Evolutionary conservation across 2,797 vertebrate species (phyloP).

Genomic region (Petrocephalus schoutedeni): DNA sequence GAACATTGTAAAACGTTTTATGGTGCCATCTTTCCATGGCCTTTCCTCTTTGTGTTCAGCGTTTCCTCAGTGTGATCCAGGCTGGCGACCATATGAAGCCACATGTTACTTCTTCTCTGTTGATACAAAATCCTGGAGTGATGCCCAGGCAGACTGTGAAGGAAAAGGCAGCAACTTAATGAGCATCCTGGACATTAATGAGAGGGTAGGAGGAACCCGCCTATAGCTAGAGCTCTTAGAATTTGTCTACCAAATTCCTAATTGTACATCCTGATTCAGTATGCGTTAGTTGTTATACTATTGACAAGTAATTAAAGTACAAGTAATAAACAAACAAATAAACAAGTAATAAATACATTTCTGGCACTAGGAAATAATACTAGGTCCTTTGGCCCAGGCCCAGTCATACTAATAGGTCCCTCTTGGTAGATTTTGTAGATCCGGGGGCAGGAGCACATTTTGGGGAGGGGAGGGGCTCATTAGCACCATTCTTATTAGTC

Average conservation of each 20-base stretch:
- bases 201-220: slow-evolving; percentile 54
- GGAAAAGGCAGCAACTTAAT: slow-evolving; percentile 51
- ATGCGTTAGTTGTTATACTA: not conserved
- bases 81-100: slow-evolving; percentile 59
- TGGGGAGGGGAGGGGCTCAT: not conserved
- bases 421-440: not conserved
- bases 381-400: not conserved
- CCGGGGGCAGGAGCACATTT: not conserved
- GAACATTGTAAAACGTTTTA: not conserved
- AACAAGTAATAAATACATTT: not conserved
- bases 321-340: too few relatives aligned
- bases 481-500: not conserved
- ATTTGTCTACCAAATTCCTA: not conserved
- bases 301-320: not conserved
- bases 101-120: slow-evolving; percentile 66
- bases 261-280: not conserved
- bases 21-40: not conserved
- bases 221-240: not conserved
- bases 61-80: slow-evolving; percentile 53
- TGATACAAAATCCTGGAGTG: slow-evolving; percentile 54
- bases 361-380: not conserved
- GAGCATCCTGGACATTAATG: slow-evolving; percentile 59
- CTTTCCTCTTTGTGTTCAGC: slow-evolving; percentile 32
- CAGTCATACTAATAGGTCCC: not conserved
- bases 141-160: slow-evolving; percentile 52